Base-by-base conservation (phyloP, 2,797 vertebrate genomes). In the Enteromius mattozi region DNA sequence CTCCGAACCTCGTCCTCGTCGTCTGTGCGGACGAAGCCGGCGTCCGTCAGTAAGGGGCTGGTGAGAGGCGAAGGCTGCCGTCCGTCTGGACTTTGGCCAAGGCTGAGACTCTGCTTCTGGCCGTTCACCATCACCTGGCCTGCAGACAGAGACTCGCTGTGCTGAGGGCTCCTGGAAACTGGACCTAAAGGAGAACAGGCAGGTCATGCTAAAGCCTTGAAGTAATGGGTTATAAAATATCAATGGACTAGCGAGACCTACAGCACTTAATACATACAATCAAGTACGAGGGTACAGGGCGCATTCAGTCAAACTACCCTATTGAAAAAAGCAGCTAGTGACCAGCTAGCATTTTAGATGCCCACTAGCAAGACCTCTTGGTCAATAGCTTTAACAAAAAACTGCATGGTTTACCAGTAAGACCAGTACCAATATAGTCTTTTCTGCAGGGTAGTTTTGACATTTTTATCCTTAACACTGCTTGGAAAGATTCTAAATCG, bases 1-100 rank as follows among this genome's bases (percentile, higher is more conserved):
- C 95, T 96, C 90, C 97, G 96, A 82, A 96, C 96, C 42, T 99
- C 98, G 0, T 99, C 98, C 75, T 99, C 98, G 0, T 99, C 98
- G 0, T 99, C 98, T 0, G 96, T 96, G 88, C 97, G 96, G 12
- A 97, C 84, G 71, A 95, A 96, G 0, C 96, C 94, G 0, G 96
- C 96, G 61, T 99, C 98, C 0, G 94, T 97, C 79, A 99, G 95
- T 90, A 99, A 94, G 0, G 98, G 98, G 91, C 96, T 98, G 91
- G 97, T 96, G 88, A 99, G 92, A 2, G 98, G 98, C 2, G 98
- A 98, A 0, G 97, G 94, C 89, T 66, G 94, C 94, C 56, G 93
- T 94, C 78, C 94, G 95, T 72, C 88, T 10, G 1, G 12, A 75
- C 2, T 78, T 4, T 76, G 45, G 79, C 85, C 82, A 42, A 81